Evolutionary conservation across 1,140 invertebrate species (phyloP).

Genomic region (Eumaeus atala): DNA sequence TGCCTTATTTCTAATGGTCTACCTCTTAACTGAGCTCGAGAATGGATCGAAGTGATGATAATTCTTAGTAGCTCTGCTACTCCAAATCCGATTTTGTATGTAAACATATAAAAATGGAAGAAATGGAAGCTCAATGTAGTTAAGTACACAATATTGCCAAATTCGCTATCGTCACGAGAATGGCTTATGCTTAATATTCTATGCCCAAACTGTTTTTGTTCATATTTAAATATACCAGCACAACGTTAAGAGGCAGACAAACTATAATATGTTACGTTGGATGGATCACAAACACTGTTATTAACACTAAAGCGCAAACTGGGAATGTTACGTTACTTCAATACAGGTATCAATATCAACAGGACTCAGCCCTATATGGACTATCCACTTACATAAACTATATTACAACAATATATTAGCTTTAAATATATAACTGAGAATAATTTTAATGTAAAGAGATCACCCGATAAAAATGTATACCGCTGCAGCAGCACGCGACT

Average conservation of each 20-base stretch:
- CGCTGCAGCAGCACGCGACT: constrained; percentile 45
- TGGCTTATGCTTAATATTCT: no score
- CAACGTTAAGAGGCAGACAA: background rate
- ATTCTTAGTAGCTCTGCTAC: no score
- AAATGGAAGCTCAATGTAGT: no score
- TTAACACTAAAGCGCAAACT: constrained; percentile 64
- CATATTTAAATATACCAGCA: no score
- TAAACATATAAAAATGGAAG: no score
- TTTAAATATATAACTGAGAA: constrained; percentile 58
- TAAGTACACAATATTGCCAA: no score
- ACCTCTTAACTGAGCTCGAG: background rate
- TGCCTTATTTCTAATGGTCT: constrained; percentile 52
- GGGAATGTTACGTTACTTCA: constrained; percentile 66
- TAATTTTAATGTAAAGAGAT: constrained; percentile 64
- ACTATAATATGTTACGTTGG: constrained; percentile 45
- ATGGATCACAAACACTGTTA: constrained; percentile 72
- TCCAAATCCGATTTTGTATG: no score
- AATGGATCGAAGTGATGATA: no score
- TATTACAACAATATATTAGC: constrained; percentile 57
- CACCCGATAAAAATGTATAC: constrained; percentile 45
- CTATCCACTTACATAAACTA: constrained; percentile 47
- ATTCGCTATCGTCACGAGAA: no score
- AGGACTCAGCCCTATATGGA: constrained; percentile 39
- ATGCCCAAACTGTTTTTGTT: no score
- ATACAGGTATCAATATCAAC: constrained; percentile 71